A percentile compares a stretch with the other conserved stretches of the same genome.
Conservation (phyloP, 2,113 vertebrate species). For the Clupea harengus region DNA sequence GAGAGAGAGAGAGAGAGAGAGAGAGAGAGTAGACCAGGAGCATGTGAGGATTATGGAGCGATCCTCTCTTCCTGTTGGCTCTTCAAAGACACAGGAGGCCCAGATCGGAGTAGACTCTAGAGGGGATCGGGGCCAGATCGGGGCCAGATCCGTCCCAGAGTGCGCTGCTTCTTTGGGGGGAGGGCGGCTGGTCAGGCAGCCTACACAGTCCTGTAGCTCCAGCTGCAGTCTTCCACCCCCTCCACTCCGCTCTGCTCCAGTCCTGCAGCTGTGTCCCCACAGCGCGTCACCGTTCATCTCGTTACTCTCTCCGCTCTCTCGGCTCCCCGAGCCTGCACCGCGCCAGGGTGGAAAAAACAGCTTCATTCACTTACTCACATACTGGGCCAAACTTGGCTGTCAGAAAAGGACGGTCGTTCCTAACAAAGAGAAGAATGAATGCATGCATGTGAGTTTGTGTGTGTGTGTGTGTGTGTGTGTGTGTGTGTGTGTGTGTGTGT, state of each 20-base stretch:
- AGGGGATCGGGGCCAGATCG: not conserved
- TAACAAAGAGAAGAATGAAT: not conserved
- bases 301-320: not conserved
- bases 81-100: constrained; percentile 29
- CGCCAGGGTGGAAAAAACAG: not conserved
- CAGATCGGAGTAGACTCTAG: not conserved
- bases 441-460: constrained; percentile 12
- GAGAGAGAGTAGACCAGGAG: constrained; percentile 34
- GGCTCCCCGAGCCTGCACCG: not conserved
- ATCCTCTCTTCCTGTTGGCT: constrained; percentile 33
- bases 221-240: not conserved
- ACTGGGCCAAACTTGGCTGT: constrained; percentile 9
- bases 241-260: too few relatives aligned
- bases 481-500: constrained; percentile 5
- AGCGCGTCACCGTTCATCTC: not conserved
- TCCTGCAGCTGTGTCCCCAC: not conserved
- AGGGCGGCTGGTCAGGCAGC: not conserved
- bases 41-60: constrained; percentile 32
- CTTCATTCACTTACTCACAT: not conserved
- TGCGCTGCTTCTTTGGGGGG: not conserved
- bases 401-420: constrained; percentile 13
- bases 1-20: constrained; percentile 19
- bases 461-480: not conserved
- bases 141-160: not conserved
- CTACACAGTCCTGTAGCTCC: not conserved